Base-by-base conservation (phyloP, 2,113 vertebrate species). In the Phaethornis superciliosus region DNA sequence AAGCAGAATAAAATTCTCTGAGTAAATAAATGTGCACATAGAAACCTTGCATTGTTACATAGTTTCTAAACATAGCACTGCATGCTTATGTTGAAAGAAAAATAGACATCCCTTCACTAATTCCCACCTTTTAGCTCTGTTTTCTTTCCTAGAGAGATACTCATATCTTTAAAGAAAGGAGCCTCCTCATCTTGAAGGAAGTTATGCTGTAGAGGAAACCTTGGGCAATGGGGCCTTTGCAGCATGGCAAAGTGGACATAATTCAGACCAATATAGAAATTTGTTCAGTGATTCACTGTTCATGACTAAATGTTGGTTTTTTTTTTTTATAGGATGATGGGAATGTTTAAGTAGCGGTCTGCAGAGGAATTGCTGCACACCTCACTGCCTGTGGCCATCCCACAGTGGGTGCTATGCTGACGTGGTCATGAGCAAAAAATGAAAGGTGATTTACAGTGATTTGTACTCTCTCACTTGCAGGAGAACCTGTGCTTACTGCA, bases 261-360 rank as follows among this genome's bases (percentile, higher is more conserved):
- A 74, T 92, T 96, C 93, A 94, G 75, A 60, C 59, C 26, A 81
- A 21, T 12, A n/a, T 13, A 79, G 78, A 72, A 37, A 33, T 35
- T 72, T 46, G 16, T 8, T 30, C 30, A 46, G 75, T 30, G 24
- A 81, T 14, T 64, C 83, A 76, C 8, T 26, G 32, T 35, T 80
- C 2, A 0, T 59, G 56, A 58, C 35, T 62, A 83, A 94, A 90
- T 26, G 3, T 5, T 13, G 8, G 4, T 10, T 13, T 49, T 51
- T 40, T 40, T 69, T 32, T 40, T 67, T 26, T 24, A 19, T 30
- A 74, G 75, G 51, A n/a, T 2, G 11, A 54, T 2, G n/a, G 64
- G 65, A 49, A 74, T 65, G n/a, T 84, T 42, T 42, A 24, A 74
- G 44, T 7, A 81, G n/a, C 2, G 4, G 44, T 80, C 62, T 72